These are phyloP conservation scores for Galeopterus variegatus DNA, from an alignment of 2,113 vertebrate species.

Conservation along the genomic window DNA sequence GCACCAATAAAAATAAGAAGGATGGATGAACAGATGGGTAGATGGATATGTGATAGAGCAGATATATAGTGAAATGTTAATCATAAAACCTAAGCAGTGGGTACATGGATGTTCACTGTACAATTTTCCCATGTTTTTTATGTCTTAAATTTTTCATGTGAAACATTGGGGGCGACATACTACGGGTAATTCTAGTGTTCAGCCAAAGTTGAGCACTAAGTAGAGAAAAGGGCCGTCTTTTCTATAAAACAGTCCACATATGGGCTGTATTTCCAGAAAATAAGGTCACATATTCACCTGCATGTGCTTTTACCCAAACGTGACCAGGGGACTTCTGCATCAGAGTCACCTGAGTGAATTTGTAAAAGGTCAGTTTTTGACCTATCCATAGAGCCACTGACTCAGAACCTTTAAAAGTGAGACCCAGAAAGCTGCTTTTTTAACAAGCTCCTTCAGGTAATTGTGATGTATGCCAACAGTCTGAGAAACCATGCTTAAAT, in stretches of 20 bases:
- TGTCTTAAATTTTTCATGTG: background rate
- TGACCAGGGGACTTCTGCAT: background rate
- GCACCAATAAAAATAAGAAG: background rate
- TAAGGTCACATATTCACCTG: background rate
- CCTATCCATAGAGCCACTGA: background rate
- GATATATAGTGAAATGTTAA: background rate
- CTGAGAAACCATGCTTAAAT: rapidly evolving
- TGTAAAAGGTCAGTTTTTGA: background rate
- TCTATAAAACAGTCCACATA: background rate
- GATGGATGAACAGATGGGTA: too few species aligned
- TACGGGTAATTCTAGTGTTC: background rate
- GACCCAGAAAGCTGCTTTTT: background rate
- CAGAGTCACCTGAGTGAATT: background rate
- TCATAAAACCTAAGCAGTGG: too few species aligned
- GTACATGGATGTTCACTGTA: background rate
- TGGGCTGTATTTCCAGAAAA: background rate
- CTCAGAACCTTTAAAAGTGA: background rate
- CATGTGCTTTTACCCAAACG: background rate
- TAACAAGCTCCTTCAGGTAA: background rate
- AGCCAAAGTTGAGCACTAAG: background rate
- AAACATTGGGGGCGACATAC: background rate
- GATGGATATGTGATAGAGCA: background rate
- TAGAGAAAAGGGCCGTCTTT: background rate
- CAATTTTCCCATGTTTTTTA: background rate
- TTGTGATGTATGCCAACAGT: background rate